Base-by-base conservation (phyloP, 2,113 vertebrate species). In the Nematolebias whitei region DNA sequence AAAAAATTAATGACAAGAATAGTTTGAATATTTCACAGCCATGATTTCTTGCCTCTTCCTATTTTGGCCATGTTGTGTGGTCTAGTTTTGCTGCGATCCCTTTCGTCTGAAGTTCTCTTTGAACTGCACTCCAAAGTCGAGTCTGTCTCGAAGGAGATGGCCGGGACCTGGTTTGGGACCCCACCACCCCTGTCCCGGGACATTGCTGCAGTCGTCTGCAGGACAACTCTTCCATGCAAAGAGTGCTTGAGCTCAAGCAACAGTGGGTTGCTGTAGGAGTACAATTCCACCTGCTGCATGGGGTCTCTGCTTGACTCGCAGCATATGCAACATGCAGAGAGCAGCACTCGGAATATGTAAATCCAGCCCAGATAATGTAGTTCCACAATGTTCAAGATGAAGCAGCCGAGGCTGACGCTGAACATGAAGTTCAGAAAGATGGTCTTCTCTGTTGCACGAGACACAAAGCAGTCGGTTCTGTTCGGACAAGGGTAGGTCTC, bases 381-480 rank as follows among this genome's bases (percentile, higher is more conserved):
- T 70, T 91, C 88, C 32, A 76, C 85, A 53, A 89, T 81, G 74
- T 90, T 92, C 48, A 90, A 63, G 52, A 93, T 67, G 63, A 90
- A 93, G 71, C 87, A 93, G 10, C 84, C 87, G 0, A 87, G 57
- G 29, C 87, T 90, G 63, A 88, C 79, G 7, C 77, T 82, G 29
- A 91, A 89, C 84, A 88, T 90, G 62, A 93, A 90, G 68, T 89
- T 90, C 68, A 93, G 84, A 32, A 92, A 91, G 61, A 90, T 85
- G 40, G 85, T 91, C 69, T 91, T 89, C 76, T 93, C 87, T 1
- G 81, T 89, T 22, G 85, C 88, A 35, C 86, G 87, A 20, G 88
- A 93, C 45, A 92, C 69, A 61, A 91, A 92, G 67, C 86, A 91
- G 76, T 92, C 79, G 5, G 80, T 89, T 67, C 69, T 83, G 58